Percentiles rank a stretch among this genome's conserved stretches.
Evolutionary conservation across 2,888 invertebrate species (phyloP).

Genomic region (Phlogophora meticulosa): DNA sequence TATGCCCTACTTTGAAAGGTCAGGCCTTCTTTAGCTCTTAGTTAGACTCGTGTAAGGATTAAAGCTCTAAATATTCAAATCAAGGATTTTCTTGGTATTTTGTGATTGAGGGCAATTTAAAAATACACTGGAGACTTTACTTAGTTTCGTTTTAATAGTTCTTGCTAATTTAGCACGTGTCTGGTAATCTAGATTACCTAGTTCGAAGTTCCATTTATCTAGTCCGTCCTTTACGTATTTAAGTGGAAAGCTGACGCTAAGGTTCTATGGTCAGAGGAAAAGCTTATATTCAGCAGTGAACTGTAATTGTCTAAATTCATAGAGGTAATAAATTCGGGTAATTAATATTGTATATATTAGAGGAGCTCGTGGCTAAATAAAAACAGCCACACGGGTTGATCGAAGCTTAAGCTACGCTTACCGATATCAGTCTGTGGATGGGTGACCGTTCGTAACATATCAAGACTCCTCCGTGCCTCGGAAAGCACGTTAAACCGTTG

Average conservation of each 20-base stretch:
- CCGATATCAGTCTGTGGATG: no score
- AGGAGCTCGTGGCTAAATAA: no score
- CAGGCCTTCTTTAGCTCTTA: background rate
- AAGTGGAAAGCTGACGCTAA: background rate
- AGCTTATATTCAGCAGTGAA: background rate
- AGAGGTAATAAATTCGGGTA: background rate
- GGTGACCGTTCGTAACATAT: no score
- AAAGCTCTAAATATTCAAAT: background rate
- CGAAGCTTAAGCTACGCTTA: no score
- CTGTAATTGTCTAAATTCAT: background rate
- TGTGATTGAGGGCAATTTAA: background rate
- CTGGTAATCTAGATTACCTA: no score
- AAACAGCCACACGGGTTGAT: no score
- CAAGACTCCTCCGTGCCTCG: no score
- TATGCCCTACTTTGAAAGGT: background rate
- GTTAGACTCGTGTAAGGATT: background rate
- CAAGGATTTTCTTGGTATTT: background rate
- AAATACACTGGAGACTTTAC: background rate
- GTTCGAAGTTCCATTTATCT: no score
- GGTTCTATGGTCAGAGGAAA: no score
- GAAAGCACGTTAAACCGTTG: no score
- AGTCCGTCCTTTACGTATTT: background rate
- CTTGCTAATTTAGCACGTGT: background rate
- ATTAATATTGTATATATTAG: no score
- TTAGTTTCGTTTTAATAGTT: background rate